phyloP scores from a whole-genome alignment of 2,888 invertebrate genomes.

The Masnerella sp. region DNA sequence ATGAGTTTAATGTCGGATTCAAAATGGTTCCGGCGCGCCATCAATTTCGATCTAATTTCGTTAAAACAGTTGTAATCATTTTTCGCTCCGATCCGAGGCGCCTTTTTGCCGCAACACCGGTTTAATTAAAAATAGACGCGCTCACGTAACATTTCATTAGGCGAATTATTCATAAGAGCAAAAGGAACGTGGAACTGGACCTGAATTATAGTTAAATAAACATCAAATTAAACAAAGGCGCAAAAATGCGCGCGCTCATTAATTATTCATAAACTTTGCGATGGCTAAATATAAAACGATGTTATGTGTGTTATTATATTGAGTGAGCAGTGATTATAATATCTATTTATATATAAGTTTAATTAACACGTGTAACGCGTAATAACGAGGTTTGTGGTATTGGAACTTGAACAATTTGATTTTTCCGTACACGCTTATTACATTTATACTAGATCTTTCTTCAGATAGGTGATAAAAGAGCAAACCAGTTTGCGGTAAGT shows the following conservation, averaged over 20 bases:
- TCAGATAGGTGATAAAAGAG: slow-evolving; percentile 46
- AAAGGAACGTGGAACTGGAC: too few relatives aligned
- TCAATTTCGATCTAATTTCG: background rate
- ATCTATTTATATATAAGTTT: slow-evolving; percentile 37
- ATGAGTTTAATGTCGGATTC: slow-evolving; percentile 11
- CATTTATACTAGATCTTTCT: slow-evolving; percentile 47
- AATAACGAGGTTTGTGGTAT: slow-evolving; percentile 25
- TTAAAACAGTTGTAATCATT: too few relatives aligned
- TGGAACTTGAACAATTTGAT: slow-evolving; percentile 46
- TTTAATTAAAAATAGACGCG: too few relatives aligned
- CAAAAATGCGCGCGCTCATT: too few relatives aligned
- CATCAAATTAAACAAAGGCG: too few relatives aligned
- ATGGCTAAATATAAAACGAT: background rate
- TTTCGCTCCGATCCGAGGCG: too few relatives aligned
- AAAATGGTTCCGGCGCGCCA: background rate
- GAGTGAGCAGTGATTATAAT: too few relatives aligned
- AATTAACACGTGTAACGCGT: slow-evolving; percentile 34
- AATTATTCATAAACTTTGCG: too few relatives aligned
- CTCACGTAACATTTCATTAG: too few relatives aligned
- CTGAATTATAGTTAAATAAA: too few relatives aligned
- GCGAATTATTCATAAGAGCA: too few relatives aligned
- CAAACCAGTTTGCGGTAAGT: slow-evolving; percentile 72
- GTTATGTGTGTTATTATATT: background rate
- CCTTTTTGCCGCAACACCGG: background rate
- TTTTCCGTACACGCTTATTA: slow-evolving; percentile 31